phyloP scores from a whole-genome alignment of 2,113 vertebrate genomes.

The Nothocercus julius region DNA sequence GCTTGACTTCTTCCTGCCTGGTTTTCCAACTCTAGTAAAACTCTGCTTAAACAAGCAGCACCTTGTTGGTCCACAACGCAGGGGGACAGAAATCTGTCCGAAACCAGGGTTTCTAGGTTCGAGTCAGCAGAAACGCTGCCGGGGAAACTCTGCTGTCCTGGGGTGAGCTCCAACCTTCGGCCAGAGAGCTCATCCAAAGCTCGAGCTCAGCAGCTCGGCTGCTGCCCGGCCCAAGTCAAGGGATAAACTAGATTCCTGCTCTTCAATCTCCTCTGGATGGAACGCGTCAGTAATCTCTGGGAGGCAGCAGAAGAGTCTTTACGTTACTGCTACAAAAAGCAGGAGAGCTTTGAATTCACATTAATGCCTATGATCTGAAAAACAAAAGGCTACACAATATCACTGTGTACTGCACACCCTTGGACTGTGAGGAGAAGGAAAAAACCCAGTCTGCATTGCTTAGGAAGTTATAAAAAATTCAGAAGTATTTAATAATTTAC shows the following conservation, averaged over 20 bases:
- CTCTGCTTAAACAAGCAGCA: not conserved
- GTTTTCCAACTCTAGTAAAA: not conserved
- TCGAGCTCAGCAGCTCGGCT: not conserved
- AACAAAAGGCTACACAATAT: not conserved
- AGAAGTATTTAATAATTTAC: slow-evolving; percentile 67
- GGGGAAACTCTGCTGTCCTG: not conserved
- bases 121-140: not conserved
- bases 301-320: not conserved
- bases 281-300: not conserved
- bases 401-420: not conserved
- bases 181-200: not conserved
- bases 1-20: not conserved
- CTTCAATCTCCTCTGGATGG: not conserved
- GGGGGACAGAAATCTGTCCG: not conserved
- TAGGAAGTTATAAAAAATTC: slow-evolving; percentile 67
- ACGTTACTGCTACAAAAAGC: not conserved
- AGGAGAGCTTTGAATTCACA: not conserved
- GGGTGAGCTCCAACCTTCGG: accelerated
- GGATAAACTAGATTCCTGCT: not conserved
- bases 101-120: not conserved
- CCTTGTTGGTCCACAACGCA: not conserved
- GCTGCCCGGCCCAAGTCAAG: not conserved
- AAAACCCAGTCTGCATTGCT: slow-evolving; percentile 19
- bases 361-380: not conserved
- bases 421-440: not conserved